Percentiles rank a stretch among this genome's conserved stretches.
phyloP scores from a whole-genome alignment of 2,888 invertebrate genomes.

The Caenorhabditis zanzibari region DNA sequence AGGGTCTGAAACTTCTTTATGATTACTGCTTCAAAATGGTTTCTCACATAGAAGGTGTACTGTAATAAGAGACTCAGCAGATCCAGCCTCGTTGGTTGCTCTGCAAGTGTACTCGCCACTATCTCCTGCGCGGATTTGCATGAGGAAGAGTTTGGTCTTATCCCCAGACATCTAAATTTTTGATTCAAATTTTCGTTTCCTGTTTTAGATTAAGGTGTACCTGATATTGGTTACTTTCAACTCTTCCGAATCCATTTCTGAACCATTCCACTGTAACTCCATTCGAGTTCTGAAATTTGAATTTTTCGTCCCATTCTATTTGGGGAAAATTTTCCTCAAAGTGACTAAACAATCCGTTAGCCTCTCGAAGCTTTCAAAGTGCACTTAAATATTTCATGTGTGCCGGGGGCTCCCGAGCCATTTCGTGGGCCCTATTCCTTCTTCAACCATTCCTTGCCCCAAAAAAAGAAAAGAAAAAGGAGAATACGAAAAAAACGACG shows the following conservation, averaged over 20 bases:
- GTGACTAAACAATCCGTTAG: conserved; percentile 46
- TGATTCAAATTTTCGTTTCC: neutral
- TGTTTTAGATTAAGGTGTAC: neutral
- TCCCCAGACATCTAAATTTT: conserved; percentile 72
- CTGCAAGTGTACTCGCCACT: conserved; percentile 86
- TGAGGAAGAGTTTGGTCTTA: conserved; percentile 75
- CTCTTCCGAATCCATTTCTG: neutral
- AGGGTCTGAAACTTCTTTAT: conserved; percentile 84
- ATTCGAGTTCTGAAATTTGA: neutral
- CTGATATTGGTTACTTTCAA: neutral
- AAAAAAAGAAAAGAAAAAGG: conserved; percentile 20
- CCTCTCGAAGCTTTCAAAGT: conserved; percentile 63
- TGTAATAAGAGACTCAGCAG: conserved; percentile 86
- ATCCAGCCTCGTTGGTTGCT: conserved; percentile 88
- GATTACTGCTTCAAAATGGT: neutral
- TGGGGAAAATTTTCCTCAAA: conserved; percentile 14
- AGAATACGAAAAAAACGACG: conserved; percentile 47
- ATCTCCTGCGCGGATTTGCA: conserved; percentile 84
- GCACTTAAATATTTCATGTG: conserved; percentile 70
- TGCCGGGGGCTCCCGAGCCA: conserved; percentile 36
- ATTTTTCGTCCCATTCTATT: neutral
- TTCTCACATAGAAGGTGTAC: conserved; percentile 85
- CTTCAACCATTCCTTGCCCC: conserved; percentile 27
- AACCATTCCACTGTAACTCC: neutral
- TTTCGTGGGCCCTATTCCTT: conserved; percentile 24